These are phyloP conservation scores for Drosophila auraria DNA, from an alignment of 1,140 invertebrate species.

Conservation along the genomic window DNA sequence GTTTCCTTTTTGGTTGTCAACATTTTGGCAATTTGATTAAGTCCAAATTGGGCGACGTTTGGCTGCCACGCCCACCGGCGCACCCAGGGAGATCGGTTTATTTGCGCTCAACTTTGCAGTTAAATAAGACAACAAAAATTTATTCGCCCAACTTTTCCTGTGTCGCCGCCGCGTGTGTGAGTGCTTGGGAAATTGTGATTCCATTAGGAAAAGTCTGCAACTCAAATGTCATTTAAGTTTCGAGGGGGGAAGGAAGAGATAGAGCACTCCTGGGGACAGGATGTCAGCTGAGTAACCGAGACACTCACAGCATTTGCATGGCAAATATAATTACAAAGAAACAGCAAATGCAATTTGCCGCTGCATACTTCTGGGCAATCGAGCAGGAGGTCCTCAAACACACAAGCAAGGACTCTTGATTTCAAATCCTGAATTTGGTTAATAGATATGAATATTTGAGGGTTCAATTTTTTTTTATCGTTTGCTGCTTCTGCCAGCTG, in stretches of 20 bases:
- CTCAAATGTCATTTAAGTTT: conserved; percentile 80
- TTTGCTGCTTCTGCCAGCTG: conserved; percentile 3
- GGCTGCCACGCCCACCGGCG: conserved; percentile 51
- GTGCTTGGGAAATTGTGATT: conserved; percentile 70
- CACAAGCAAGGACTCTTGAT: not conserved
- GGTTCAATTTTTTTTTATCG: conserved; percentile 2
- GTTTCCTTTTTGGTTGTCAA: conserved; percentile 55
- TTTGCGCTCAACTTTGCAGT: conserved; percentile 76
- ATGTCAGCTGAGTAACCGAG: conserved; percentile 26
- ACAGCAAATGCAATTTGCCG: conserved; percentile 46
- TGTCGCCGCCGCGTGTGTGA: conserved; percentile 12
- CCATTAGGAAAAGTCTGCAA: conserved; percentile 78
- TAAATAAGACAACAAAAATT: conserved; percentile 63
- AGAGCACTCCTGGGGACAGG: conserved; percentile 18
- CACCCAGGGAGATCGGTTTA: conserved; percentile 53
- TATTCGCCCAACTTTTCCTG: conserved; percentile 44
- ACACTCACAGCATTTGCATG: conserved; percentile 57
- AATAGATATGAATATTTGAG: conserved; percentile 32
- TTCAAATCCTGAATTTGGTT: conserved; percentile 23
- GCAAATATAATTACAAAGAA: conserved; percentile 74
- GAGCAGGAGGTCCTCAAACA: not conserved
- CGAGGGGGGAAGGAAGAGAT: not conserved
- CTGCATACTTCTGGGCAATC: conserved; percentile 36
- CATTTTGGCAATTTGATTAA: conserved; percentile 80
- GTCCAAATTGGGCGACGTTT: conserved; percentile 75